Percentiles rank a stretch among this genome's conserved stretches.
These are phyloP conservation scores for Athripsodes cinereus DNA, from an alignment of 2,888 invertebrate genomes.

Conservation along the genomic window DNA sequence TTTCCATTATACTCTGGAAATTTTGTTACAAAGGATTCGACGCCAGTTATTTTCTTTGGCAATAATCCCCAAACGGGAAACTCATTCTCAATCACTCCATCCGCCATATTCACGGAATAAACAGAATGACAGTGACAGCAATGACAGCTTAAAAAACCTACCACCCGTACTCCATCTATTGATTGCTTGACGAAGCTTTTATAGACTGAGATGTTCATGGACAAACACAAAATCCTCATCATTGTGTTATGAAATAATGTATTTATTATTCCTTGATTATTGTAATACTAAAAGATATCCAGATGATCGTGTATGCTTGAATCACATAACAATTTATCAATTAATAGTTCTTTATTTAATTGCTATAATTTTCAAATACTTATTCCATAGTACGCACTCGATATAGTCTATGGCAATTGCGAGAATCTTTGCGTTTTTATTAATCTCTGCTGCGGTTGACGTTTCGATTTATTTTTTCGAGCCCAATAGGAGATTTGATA, in stretches of 20 bases:
- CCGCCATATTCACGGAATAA: conserved; percentile 44
- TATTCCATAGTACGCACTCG: too few species aligned
- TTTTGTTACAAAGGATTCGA: conserved; percentile 78
- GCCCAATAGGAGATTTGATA: too few species aligned
- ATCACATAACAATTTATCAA: not conserved
- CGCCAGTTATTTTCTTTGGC: conserved; percentile 94
- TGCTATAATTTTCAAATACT: too few species aligned
- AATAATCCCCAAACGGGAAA: conserved; percentile 77
- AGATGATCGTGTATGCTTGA: too few species aligned
- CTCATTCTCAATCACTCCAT: conserved; percentile 53
- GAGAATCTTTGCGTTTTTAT: too few species aligned
- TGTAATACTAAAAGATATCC: too few species aligned
- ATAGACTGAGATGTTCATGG: not conserved
- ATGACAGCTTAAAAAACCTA: not conserved
- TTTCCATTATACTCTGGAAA: conserved; percentile 89
- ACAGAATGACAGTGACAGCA: not conserved
- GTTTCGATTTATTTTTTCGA: too few species aligned
- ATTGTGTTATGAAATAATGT: too few species aligned
- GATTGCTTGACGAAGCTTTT: conserved; percentile 2
- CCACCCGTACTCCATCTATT: conserved; percentile 9
- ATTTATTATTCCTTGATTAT: too few species aligned
- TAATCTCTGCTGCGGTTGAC: too few species aligned
- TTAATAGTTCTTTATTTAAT: not conserved
- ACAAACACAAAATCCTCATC: not conserved
- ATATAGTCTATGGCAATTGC: too few species aligned